Evolutionary conservation across 2,113 vertebrate genomes (phyloP).

Genomic region (Chloroceryle aenea): DNA sequence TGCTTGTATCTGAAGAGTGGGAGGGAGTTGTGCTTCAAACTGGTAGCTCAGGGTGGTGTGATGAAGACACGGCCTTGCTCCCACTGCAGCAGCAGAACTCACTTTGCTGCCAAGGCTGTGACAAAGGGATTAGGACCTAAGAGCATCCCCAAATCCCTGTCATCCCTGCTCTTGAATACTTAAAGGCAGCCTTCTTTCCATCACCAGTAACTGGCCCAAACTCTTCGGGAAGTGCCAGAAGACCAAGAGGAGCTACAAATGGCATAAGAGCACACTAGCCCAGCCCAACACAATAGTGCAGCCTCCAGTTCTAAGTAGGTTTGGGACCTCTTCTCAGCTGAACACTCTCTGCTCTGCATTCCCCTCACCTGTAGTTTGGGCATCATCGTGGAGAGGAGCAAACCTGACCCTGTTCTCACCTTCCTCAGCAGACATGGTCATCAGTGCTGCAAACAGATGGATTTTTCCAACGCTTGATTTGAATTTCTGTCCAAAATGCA

Average conservation of each 20-base stretch:
- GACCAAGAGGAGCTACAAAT: fast-evolving
- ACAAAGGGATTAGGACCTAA: neutral
- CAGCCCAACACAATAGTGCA: fast-evolving
- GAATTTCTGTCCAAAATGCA: neutral
- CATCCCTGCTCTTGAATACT: fast-evolving
- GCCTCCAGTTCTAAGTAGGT: neutral
- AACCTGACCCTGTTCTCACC: too few species aligned
- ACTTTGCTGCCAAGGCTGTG: neutral
- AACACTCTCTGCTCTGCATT: neutral
- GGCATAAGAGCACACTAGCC: neutral
- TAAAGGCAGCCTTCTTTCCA: neutral
- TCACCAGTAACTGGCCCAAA: neutral
- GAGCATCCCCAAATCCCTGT: neutral
- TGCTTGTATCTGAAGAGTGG: neutral
- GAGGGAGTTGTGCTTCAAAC: neutral
- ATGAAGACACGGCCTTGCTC: neutral
- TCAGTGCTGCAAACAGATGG: fast-evolving
- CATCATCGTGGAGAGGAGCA: neutral
- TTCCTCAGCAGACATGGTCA: neutral
- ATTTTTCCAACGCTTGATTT: neutral
- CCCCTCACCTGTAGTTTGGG: neutral
- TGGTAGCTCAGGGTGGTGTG: neutral
- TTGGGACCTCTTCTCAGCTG: neutral
- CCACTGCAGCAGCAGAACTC: neutral
- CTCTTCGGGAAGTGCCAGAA: neutral